Evolutionary conservation across 2,113 vertebrate species (phyloP), one percentile per base, ranked within the genome.

Genomic region (Ceyx melanurus): DNA sequence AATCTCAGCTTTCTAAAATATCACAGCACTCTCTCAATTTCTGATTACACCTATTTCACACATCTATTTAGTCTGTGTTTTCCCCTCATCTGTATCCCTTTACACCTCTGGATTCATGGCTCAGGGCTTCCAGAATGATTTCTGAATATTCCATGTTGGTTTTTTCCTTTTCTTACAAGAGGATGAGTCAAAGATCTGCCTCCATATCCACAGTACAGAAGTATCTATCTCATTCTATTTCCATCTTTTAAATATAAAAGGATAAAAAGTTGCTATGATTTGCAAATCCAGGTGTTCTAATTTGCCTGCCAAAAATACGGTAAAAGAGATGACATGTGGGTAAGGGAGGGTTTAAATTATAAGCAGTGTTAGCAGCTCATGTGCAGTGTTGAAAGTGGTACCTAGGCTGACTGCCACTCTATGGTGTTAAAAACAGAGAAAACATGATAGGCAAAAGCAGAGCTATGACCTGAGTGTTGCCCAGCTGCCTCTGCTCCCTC

Each of bases 221-320:
- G 17, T 61, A 86, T 88, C 45, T 60, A 28, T 91, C 64, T 89
- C 40, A 79, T 76, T 12, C 51, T 77, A 60, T 88, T 93, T 92
- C 72, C 72, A 82, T 58, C 85, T 74, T 74, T 86, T 82, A 86
- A 92, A 66, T 37, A 67, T 51, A 89, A 95, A 89, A 67, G 40
- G 33, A 88, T 92, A 48, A 72, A 33, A 92, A 94, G n/a, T 72
- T 91, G 29, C 43, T 91, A 48, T 91, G 75, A 77, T 86, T 93
- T 95, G 18, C 13, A 80, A 87, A 89, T 51, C 64, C 72, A 92
- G 56, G 29, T 93, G 61, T 82, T 92, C 90, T 91, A 88, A 94
- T 89, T 91, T 87, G 21, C 26, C n/a, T 92, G 91, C 79, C 87
- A 94, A 93, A 95, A 93, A 91, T 89, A 80, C 21, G 64, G 40